Base-by-base conservation (phyloP, 2,888 invertebrate species). In the Muschampia plurimacula region DNA sequence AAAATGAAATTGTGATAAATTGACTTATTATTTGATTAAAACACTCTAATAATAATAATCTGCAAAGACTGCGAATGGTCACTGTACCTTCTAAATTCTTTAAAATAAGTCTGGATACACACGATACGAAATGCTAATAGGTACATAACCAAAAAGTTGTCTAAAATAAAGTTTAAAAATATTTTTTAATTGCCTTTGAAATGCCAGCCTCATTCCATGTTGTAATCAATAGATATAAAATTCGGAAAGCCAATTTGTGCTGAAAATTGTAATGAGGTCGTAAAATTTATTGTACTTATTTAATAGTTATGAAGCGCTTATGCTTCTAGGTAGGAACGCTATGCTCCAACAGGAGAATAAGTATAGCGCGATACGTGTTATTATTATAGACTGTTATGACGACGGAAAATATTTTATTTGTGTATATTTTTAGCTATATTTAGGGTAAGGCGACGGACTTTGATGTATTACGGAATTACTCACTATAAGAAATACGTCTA, bases 381-480 rank as follows among this genome's bases (percentile, higher is more conserved):
- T 64, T 70, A 49, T 46, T 60, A 70, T 70, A 70, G 70, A 70
- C 70, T 70, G 70, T 70, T 70, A 57, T 55, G 62, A 55, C 52
- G 63, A 69, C 22, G 63, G 69, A 63, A 28, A 57, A 70, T 65
- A 70, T 70, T 57, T 57, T 64, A 70, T 70, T 70, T 70, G 64
- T 65, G 65, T 65, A 70, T 59, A 70, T 70, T 59, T 65, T 59
- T 65, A 70, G 70, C 49, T 65, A 39, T 62, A 72, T 39, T 36
- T 72, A 67, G 49, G 15, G 3, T 72, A 67, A 67, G 67, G 41
- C 60, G 52, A 72, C 60, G 72, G 67, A 67, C 22, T 52, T 67
- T 39, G 59, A 52, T 72, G 41, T 70, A 60, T 66, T 71, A 64
- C 36, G 9, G 46, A 69, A 41, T n/a, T 15, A 52, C 10, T 52